Conservation (phyloP, 2,797 vertebrate species). For the Hypotaenidia philippensis region DNA sequence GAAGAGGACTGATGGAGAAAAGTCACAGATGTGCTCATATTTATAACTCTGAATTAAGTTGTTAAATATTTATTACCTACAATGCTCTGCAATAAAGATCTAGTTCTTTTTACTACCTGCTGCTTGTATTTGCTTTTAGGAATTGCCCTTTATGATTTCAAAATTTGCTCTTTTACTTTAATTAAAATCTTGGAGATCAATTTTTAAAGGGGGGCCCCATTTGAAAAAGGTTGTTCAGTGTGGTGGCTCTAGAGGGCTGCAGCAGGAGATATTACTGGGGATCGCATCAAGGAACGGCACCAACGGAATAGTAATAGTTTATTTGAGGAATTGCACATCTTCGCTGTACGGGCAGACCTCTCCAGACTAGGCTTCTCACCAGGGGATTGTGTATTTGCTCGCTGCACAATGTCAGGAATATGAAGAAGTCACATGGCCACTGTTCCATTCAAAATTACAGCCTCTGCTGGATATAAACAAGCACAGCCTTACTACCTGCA, state of each 20-base stretch:
- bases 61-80: conserved; percentile 9
- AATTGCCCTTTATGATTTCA: neutral
- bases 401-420: neutral
- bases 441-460: conserved; percentile 12
- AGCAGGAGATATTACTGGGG: neutral
- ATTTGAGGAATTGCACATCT: neutral
- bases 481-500: neutral
- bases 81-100: neutral
- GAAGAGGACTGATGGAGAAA: neutral
- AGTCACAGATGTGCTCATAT: neutral
- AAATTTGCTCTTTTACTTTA: neutral
- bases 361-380: neutral
- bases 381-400: neutral
- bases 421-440: neutral
- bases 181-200: neutral
- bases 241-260: neutral
- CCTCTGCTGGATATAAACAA: neutral
- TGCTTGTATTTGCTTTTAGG: neutral
- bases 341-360: neutral
- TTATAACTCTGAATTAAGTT: neutral
- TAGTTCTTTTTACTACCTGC: neutral
- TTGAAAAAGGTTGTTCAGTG: neutral
- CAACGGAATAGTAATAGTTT: neutral
- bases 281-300: neutral
- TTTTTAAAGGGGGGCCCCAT: neutral